Base-by-base conservation (phyloP, 1,140 invertebrate genomes). In the Adoxophyes honmai region DNA sequence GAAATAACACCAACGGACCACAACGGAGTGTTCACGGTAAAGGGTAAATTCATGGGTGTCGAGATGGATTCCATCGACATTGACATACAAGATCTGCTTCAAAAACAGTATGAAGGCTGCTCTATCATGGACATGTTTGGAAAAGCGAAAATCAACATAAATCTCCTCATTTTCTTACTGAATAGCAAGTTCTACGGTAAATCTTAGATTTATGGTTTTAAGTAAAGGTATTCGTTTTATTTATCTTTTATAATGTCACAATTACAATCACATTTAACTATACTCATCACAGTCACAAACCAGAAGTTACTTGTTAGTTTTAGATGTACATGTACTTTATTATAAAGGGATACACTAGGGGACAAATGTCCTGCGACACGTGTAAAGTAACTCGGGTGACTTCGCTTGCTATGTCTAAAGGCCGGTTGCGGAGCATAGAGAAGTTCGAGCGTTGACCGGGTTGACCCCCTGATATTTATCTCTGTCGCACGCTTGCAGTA, bases 101-200 rank as follows among this genome's bases (percentile, higher is more conserved):
- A 95, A 70, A 87, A 95, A 34, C 94, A 96, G 75, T 96, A 94
- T 74, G 94, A 96, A 72, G 95, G 95, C 38, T 92, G 93, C 8
- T 89, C 93, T 7, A 93, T 95, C 1, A 95, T 95, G 91, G 92
- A 95, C 67, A 93, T 96, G 90, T 96, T 96, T 82, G 94, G 93
- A 9, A 94, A 93, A 81, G 94, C 94, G 2, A 94, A 93, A 80
- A 91, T 96, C 48, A 96, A 96, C 73, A 93, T 96, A 14, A 96
- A 96, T 81, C 88, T 96, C 21, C 83, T 96, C 5, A 90, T 96
- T 37, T 93, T 93, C 78, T 90, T 96, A 52, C 83, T 96, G 9
- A 96, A 96, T 81, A 92, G 92, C 57, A 96, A 96, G 81, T 96
- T 95, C 86, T 96, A 95, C 74, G 92, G 93, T 35, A 93, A 94